Evolutionary conservation across 2,797 vertebrate genomes (phyloP).

Genomic region (Miichthys miiuy): DNA sequence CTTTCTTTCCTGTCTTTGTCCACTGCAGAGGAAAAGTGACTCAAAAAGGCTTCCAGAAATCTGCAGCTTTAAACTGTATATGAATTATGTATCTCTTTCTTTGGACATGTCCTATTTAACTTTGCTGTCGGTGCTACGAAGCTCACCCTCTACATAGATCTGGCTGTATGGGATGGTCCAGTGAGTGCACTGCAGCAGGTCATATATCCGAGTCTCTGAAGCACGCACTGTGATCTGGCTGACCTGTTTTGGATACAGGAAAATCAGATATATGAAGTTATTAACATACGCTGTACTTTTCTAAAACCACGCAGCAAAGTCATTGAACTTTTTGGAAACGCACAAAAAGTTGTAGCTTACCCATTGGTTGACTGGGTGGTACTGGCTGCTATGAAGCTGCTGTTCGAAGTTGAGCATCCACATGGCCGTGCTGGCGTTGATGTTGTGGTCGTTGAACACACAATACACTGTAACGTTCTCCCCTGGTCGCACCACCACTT

Average conservation of each 20-base stretch:
- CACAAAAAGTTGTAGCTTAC: slow-evolving; percentile 39
- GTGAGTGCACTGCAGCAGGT: slow-evolving; percentile 89
- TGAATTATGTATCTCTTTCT: not conserved
- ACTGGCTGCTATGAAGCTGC: slow-evolving; percentile 85
- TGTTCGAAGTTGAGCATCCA: slow-evolving; percentile 90
- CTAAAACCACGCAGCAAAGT: not conserved
- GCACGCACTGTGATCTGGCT: slow-evolving; percentile 89
- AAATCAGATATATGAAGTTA: not conserved
- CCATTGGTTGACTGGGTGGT: slow-evolving; percentile 81
- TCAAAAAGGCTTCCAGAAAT: slow-evolving; percentile 2
- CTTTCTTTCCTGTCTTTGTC: slow-evolving; percentile 59
- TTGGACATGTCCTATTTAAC: not conserved
- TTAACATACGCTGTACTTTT: not conserved
- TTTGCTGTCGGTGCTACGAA: not conserved
- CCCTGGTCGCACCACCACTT: slow-evolving; percentile 84
- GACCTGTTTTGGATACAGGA: slow-evolving; percentile 65
- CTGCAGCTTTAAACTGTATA: not conserved
- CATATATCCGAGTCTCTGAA: slow-evolving; percentile 85
- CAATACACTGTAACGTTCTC: slow-evolving; percentile 90
- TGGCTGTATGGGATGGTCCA: slow-evolving; percentile 89
- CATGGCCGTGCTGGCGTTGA: slow-evolving; percentile 81
- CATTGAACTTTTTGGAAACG: not conserved
- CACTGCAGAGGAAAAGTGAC: not conserved
- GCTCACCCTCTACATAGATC: slow-evolving; percentile 91
- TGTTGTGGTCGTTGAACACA: slow-evolving; percentile 85